Evolutionary conservation across 2,888 invertebrate genomes (phyloP).

Genomic region (Folsomia candida): DNA sequence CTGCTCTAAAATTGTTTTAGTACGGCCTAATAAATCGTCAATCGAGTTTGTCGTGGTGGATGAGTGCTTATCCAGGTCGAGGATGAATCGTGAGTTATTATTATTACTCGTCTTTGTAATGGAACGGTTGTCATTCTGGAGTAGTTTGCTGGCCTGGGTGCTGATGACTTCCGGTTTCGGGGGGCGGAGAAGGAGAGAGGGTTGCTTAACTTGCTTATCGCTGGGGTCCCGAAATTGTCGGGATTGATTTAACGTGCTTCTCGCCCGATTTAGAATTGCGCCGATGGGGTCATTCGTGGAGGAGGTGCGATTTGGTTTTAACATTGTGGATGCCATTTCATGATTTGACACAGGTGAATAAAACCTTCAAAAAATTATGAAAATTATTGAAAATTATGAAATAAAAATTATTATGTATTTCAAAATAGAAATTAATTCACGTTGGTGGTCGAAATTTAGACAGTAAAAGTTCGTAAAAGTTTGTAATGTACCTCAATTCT

Average conservation of each 20-base stretch:
- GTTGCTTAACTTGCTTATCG: not conserved
- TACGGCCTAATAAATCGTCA: not conserved
- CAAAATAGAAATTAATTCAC: too few species aligned
- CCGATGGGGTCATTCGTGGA: conserved; percentile 2
- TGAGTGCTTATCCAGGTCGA: not conserved
- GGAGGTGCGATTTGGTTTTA: not conserved
- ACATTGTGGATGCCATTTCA: not conserved
- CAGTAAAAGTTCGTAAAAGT: too few species aligned
- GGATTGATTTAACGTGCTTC: conserved; percentile 24
- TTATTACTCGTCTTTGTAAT: not conserved
- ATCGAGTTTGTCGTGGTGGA: not conserved
- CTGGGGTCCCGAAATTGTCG: conserved; percentile 24
- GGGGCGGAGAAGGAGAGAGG: too few species aligned
- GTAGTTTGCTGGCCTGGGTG: not conserved
- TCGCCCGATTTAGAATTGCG: conserved; percentile 31
- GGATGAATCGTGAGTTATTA: too few species aligned
- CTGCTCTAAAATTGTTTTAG: not conserved
- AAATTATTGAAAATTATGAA: too few species aligned
- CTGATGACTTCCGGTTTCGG: not conserved
- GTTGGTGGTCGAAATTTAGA: too few species aligned
- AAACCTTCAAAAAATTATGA: too few species aligned
- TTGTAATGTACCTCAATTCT: too few species aligned
- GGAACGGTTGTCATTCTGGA: not conserved
- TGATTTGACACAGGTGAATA: too few species aligned
- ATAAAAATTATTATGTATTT: too few species aligned